phyloP scores from a whole-genome alignment of 2,888 invertebrate species.

The Aphidoletes aphidimyza region DNA sequence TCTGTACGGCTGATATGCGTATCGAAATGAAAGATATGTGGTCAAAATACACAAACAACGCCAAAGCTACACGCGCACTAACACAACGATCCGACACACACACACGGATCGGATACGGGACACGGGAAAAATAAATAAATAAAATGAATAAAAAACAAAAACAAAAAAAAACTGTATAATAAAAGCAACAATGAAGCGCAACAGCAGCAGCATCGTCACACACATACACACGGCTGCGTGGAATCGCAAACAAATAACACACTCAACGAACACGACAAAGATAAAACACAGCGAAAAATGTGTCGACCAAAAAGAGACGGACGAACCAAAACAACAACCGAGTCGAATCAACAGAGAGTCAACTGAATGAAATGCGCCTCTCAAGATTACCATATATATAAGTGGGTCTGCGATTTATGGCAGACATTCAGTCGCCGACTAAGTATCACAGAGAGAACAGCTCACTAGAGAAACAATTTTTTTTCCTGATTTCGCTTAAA shows the following conservation, averaged over 20 bases:
- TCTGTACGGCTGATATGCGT: slow-evolving; percentile 13
- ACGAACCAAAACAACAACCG: neutral
- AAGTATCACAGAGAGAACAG: slow-evolving; percentile 57
- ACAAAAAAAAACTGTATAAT: neutral
- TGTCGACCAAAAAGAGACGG: neutral
- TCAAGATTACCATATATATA: slow-evolving; percentile 60
- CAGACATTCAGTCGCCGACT: slow-evolving; percentile 74
- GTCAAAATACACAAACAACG: neutral
- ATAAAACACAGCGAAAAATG: neutral
- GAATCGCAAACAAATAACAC: neutral
- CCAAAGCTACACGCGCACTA: slow-evolving; percentile 25
- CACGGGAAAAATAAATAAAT: neutral
- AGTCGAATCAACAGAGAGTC: neutral
- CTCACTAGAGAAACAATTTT: slow-evolving; percentile 1
- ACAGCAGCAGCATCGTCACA: neutral
- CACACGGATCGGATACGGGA: neutral
- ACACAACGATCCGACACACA: neutral
- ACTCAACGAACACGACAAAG: neutral
- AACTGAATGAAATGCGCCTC: neutral
- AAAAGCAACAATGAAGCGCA: neutral
- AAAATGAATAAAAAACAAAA: neutral
- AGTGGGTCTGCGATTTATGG: slow-evolving; percentile 64
- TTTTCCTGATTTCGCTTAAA: too few species aligned
- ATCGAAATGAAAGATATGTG: slow-evolving; percentile 30
- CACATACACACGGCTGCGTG: neutral